phyloP scores from a whole-genome alignment of 2,113 vertebrate genomes.

The Sitta europaea region DNA sequence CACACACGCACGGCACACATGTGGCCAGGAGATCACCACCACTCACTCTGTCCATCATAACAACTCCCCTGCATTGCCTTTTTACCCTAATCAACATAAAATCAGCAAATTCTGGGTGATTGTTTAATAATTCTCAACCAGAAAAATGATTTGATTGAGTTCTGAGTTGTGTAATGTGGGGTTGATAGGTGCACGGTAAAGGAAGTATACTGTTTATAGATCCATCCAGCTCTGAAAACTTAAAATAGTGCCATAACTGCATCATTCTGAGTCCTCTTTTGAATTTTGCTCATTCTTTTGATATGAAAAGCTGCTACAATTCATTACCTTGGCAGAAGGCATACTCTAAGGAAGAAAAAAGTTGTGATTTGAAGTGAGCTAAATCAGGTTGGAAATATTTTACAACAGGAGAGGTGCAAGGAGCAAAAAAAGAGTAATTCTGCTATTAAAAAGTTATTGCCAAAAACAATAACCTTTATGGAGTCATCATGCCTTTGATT shows the following conservation, averaged over 20 bases:
- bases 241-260: neutral
- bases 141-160: neutral
- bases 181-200: neutral
- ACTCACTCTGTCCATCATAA: too few relatives aligned
- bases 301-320: neutral
- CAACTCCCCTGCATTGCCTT: neutral
- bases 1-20: neutral
- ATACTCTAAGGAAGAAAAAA: neutral
- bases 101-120: neutral
- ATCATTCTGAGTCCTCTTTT: neutral
- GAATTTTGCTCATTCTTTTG: neutral
- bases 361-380: neutral
- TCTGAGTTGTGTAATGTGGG: neutral
- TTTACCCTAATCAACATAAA: neutral
- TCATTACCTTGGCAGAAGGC: conserved; percentile 31
- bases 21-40: neutral
- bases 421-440: neutral
- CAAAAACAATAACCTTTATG: conserved; percentile 32
- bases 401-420: neutral
- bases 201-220: neutral
- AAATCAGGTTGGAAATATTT: neutral
- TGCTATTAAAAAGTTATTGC: conserved; percentile 39
- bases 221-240: neutral
- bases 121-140: neutral
- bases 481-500: conserved; percentile 20